These are phyloP conservation scores for Tiaroga cobitis DNA, from an alignment of 2,797 vertebrate genomes.

Conservation along the genomic window DNA sequence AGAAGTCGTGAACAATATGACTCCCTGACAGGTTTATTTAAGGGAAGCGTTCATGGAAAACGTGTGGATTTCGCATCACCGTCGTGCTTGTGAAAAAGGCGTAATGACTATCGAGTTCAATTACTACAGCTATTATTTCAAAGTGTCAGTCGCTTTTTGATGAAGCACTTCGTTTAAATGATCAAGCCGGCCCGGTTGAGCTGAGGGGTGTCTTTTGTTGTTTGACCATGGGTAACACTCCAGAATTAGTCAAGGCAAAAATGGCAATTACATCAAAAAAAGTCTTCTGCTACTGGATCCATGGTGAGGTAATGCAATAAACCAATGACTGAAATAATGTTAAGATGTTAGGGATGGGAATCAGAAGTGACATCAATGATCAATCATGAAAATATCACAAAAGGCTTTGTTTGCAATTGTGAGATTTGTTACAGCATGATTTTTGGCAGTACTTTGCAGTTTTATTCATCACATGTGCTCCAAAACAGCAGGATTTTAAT, in stretches of 20 bases:
- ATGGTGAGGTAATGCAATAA: not conserved
- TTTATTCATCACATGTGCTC: not conserved
- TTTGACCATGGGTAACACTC: constrained; percentile 15
- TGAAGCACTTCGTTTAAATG: constrained; percentile 31
- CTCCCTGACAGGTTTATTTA: constrained; percentile 49
- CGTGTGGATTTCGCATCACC: not conserved
- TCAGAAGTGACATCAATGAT: not conserved
- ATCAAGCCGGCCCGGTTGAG: constrained; percentile 41
- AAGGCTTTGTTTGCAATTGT: not conserved
- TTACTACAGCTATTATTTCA: constrained; percentile 39
- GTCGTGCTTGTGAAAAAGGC: constrained; percentile 16
- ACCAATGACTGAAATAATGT: not conserved
- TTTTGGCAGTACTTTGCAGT: not conserved
- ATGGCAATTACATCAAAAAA: constrained; percentile 1
- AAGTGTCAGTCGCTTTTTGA: constrained; percentile 37
- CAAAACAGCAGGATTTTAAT: not conserved
- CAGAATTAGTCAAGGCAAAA: constrained; percentile 25
- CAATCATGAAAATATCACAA: not conserved
- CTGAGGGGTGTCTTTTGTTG: constrained; percentile 40
- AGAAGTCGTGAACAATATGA: constrained; percentile 44
- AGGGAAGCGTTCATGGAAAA: constrained; percentile 31
- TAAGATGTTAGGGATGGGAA: not conserved
- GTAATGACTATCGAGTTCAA: constrained; percentile 32
- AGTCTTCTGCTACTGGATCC: not conserved
- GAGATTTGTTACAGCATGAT: not conserved